phyloP scores from a whole-genome alignment of 1,140 invertebrate genomes.

The Gryon sp. region DNA sequence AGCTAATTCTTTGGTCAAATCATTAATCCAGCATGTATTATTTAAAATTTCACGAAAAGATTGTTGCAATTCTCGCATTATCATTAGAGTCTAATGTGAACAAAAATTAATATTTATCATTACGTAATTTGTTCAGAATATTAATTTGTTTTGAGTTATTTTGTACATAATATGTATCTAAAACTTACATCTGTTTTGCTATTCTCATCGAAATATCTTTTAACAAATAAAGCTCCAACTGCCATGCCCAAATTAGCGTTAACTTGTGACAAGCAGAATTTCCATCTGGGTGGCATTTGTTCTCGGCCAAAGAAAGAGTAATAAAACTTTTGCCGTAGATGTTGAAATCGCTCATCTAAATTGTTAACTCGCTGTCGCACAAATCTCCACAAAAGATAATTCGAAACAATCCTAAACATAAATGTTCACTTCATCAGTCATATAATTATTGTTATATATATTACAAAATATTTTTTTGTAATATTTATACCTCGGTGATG shows the following conservation, averaged over 20 bases:
- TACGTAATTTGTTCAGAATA: too few species aligned
- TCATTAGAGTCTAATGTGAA: conserved; percentile 85
- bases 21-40: conserved; percentile 90
- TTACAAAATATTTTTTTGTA: not conserved
- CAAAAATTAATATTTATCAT: conserved; percentile 7
- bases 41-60: conserved; percentile 86
- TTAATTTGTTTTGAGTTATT: too few species aligned
- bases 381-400: conserved; percentile 93
- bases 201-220: conserved; percentile 90
- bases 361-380: conserved; percentile 92
- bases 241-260: conserved; percentile 92
- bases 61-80: conserved; percentile 90
- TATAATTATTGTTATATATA: not conserved
- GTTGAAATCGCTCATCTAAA: conserved; percentile 88
- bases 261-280: conserved; percentile 89
- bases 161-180: too few species aligned
- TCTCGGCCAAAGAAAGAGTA: conserved; percentile 87
- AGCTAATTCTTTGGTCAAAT: conserved; percentile 88
- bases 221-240: conserved; percentile 90
- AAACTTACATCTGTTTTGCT: conserved; percentile 86
- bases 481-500: conserved; percentile 70
- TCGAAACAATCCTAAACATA: conserved; percentile 81
- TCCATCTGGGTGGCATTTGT: conserved; percentile 88
- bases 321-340: conserved; percentile 84
- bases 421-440: too few species aligned